Evolutionary conservation across 2,888 invertebrate species (phyloP).

Genomic region (Melieria crassipennis): DNA sequence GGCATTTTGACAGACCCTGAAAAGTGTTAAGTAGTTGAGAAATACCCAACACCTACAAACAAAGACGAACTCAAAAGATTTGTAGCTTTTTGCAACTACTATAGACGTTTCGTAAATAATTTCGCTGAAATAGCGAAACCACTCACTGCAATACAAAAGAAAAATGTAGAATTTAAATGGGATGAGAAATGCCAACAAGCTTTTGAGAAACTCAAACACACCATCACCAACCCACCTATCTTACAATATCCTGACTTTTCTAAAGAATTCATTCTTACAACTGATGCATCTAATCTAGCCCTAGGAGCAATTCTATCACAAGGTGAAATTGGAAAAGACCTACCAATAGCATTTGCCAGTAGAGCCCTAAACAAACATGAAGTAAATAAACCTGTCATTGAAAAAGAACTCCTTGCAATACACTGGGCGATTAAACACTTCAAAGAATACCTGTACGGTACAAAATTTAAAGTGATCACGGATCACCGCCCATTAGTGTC

Average conservation of each 20-base stretch:
- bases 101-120: slow-evolving; percentile 43
- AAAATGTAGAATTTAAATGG: slow-evolving; percentile 24
- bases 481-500: neutral
- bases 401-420: slow-evolving; percentile 48
- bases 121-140: slow-evolving; percentile 44
- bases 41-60: slow-evolving; percentile 45
- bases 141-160: slow-evolving; percentile 40
- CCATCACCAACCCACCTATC: slow-evolving; percentile 27
- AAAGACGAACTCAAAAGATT: slow-evolving; percentile 41
- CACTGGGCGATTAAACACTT: slow-evolving; percentile 49
- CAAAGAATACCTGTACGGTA: slow-evolving; percentile 41
- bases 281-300: slow-evolving; percentile 51
- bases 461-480: slow-evolving; percentile 40
- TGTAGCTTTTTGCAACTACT: slow-evolving; percentile 45
- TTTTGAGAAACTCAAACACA: slow-evolving; percentile 31
- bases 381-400: slow-evolving; percentile 47
- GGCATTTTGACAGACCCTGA: slow-evolving; percentile 43
- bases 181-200: slow-evolving; percentile 1
- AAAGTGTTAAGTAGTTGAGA: slow-evolving; percentile 39
- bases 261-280: slow-evolving; percentile 46
- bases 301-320: slow-evolving; percentile 52
- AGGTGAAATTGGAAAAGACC: slow-evolving; percentile 39
- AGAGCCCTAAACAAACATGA: slow-evolving; percentile 48
- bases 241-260: slow-evolving; percentile 35
- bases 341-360: slow-evolving; percentile 51